Evolutionary conservation across 2,888 invertebrate species (phyloP), one percentile per base, ranked within the genome.

Genomic region (Sphinx pinastri): DNA sequence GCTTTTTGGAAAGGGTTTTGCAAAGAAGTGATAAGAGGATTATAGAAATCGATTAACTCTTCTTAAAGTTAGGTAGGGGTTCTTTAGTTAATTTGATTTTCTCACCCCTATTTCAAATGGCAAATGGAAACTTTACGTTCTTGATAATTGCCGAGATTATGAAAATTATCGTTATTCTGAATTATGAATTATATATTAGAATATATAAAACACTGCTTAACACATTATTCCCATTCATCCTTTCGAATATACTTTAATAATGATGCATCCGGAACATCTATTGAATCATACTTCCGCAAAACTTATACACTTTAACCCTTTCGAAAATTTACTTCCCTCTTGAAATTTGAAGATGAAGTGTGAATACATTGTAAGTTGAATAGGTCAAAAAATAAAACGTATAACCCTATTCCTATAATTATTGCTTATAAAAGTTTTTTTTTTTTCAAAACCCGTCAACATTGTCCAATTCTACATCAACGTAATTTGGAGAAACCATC

Each of bases 241-340:
- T 47, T 47, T 19, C 12, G 63, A 13, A 47, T 19, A 63, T 19
- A 19, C 47, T 47, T 47, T 63, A 49, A 63, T 49, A 49, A 63
- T 38, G 4, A 51, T 19, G 12, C 63, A 19, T 63, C 63, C 63
- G 63, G 63, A 63, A 49, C 63, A 63, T 63, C 63, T 49, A 47
- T 47, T 16, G 19, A 63, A 47, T 13, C 38, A 38, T 19, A 63
- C 63, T 63, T 49, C 49, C 63, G 47, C 10, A 49, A 63, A 74
- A 72, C 75, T 77, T 54, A 54, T 63, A 51, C 49, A 63, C 60
- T 16, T 45, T 45, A 38, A 63, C 69, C 69, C 69, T 69, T 45
- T 78, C 74, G 74, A 79, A 78, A 81, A 78, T 74, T 75, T 78
- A 79, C 81, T 81, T 82, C 85, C 81, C 81, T 81, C 83, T 82